Evolutionary conservation across 1,140 invertebrate genomes (phyloP), one percentile per base, ranked within the genome.

Genomic region (Ostrea edulis): DNA sequence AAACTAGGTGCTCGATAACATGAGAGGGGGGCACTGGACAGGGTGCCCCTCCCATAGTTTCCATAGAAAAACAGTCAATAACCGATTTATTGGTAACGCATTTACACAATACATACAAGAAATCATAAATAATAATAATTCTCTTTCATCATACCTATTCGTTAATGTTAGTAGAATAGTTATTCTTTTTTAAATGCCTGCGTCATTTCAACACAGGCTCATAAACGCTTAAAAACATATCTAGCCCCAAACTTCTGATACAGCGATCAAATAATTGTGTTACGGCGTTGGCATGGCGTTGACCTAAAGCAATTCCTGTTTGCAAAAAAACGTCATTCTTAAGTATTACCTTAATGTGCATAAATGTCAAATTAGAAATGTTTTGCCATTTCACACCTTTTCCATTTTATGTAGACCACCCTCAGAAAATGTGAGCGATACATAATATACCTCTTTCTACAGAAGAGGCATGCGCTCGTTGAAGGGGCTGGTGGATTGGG

Each of bases 311-410:
- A 11, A 77, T 25, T 35, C 25, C 29, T 17, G 29, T 11, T 29
- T 35, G 68, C 12, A 29, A 77, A 22, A 11, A 8, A 29, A 29
- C 25, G 25, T 11, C 25, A 35, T 29, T 9, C 25, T 20, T 17
- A 20, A 12, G 54, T 55, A 25, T 68, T 25, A 77, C 68, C 68
- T 25, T 77, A 35, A 77, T 2, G 68, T 77, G 68, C 29, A 77
- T 77, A 77, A 77, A 77, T 25, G 68, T 77, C 68, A 77, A 77
- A 77, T 71, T 29, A 77, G 9, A 77, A 77, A 44, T 35, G 68
- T 77, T 29, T 77, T 29, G 22, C 29, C 68, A 77, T 77, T 77
- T 77, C 68, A 77, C 68, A 35, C 68, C 68, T 77, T 35, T 77
- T 35, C 25, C 17, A 14, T 62, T 77, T 77, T 29, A 29, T 77